Evolutionary conservation across 1,140 invertebrate genomes (phyloP), one percentile per base, ranked within the genome.

Genomic region (Pseudoatta argentina): DNA sequence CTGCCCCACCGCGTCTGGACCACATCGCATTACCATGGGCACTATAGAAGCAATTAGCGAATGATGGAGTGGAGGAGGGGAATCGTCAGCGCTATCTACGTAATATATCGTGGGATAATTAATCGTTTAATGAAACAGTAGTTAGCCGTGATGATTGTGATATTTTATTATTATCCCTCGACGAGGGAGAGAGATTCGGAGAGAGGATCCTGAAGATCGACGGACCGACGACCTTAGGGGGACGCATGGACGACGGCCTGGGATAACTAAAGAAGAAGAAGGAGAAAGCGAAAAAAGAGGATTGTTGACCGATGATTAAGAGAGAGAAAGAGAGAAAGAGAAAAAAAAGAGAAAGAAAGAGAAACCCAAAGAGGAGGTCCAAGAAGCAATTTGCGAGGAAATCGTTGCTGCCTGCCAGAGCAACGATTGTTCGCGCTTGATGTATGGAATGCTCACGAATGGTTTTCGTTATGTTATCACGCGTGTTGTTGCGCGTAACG

Each of bases 91-190:
- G 88, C 88, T 94, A 94, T 94, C 93, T 93, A 92, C 88, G 92
- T 91, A 91, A 93, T 93, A 93, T 92, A 94, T 94, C 93, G 92
- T 91, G 85, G 91, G 92, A 92, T 93, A 93, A 94, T 94, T 94
- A 94, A 94, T 94, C 94, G 93, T 93, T 93, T 91, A 94, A 94
- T 94, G 92, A 94, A 94, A 94, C 94, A 93, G 93, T 94, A 94
- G 93, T 94, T 94, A 93, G 92, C 92, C 86, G 92, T 90, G 93
- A 94, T 94, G 94, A 94, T 94, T 94, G 91, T 93, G 93, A 94
- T 94, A 94, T 94, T 93, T 93, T 91, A 93, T 94, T 93, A 93
- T 93, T 93, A 92, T 92, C 90, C 87, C 75, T 91, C 64, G 81
- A 53, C 66, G 73, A 51, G 48, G 8, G 72, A 57, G 27, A 64